phyloP scores from a whole-genome alignment of 2,888 invertebrate genomes.

The Chalcis sispes region DNA sequence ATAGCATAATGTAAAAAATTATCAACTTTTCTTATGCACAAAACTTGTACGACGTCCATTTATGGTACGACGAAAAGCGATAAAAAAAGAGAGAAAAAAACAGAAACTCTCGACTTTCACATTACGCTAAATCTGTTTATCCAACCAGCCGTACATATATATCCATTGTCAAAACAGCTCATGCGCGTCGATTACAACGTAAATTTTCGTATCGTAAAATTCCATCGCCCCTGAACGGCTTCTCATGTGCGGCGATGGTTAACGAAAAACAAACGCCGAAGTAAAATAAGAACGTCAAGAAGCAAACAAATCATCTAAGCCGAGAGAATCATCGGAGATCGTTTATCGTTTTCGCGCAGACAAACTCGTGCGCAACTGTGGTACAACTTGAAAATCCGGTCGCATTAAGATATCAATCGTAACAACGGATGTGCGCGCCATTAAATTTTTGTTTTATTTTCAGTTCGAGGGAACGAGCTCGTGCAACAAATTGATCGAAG shows the following conservation, averaged over 20 bases:
- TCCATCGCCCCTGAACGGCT: not conserved
- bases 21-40: constrained; percentile 5
- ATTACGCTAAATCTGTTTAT: constrained; percentile 17
- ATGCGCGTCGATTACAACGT: not conserved
- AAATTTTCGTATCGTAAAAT: not conserved
- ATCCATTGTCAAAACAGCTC: not conserved
- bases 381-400: constrained; percentile 74
- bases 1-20: not conserved
- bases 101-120: constrained; percentile 14
- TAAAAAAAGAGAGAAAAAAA: not conserved
- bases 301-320: constrained; percentile 16
- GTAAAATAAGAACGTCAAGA: not conserved
- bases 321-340: not conserved
- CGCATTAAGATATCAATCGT: constrained; percentile 76
- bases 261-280: not conserved
- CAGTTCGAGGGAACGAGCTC: constrained; percentile 61
- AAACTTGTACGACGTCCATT: not conserved
- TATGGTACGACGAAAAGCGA: not conserved
- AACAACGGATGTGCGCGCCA: constrained; percentile 74
- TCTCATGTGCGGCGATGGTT: not conserved
- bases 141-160: not conserved
- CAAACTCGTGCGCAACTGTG: not conserved
- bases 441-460: constrained; percentile 75
- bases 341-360: constrained; percentile 11
- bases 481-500: constrained; percentile 33